Evolutionary conservation across 2,797 vertebrate genomes (phyloP).

Genomic region (Scyliorhinus canicula): DNA sequence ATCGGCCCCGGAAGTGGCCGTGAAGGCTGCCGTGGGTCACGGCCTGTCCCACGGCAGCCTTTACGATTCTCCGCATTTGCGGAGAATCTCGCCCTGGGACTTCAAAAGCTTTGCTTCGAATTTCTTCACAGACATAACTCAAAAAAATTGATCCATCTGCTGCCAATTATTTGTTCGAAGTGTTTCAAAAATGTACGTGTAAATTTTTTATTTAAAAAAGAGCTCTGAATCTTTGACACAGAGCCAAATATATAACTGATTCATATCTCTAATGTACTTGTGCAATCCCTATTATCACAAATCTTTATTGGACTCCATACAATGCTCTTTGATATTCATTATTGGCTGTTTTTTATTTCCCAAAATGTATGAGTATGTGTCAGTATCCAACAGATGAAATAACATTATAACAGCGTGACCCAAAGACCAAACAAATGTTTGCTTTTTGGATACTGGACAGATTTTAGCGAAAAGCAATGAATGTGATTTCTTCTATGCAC

Average conservation of each 20-base stretch:
- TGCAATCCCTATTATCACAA: neutral
- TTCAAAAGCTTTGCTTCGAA: neutral
- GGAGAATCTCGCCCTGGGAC: no score
- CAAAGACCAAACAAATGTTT: neutral
- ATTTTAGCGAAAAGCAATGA: neutral
- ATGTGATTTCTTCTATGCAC: neutral
- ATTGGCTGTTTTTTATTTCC: neutral
- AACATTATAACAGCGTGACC: neutral
- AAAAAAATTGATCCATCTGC: constrained; percentile 7
- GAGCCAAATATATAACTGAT: constrained; percentile 3
- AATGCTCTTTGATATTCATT: neutral
- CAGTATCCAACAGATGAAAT: neutral
- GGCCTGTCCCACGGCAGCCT: no score
- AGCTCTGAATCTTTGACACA: neutral
- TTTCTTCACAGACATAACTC: neutral
- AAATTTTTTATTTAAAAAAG: neutral
- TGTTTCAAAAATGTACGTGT: neutral
- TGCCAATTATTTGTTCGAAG: neutral
- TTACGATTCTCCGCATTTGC: no score
- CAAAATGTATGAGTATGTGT: neutral
- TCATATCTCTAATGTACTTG: neutral
- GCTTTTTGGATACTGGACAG: neutral
- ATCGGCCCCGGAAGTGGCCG: no score
- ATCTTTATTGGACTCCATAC: neutral
- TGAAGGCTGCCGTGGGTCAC: no score